phyloP scores from a whole-genome alignment of 23 tunicate genomes.

The Phallusia fumigata region DNA sequence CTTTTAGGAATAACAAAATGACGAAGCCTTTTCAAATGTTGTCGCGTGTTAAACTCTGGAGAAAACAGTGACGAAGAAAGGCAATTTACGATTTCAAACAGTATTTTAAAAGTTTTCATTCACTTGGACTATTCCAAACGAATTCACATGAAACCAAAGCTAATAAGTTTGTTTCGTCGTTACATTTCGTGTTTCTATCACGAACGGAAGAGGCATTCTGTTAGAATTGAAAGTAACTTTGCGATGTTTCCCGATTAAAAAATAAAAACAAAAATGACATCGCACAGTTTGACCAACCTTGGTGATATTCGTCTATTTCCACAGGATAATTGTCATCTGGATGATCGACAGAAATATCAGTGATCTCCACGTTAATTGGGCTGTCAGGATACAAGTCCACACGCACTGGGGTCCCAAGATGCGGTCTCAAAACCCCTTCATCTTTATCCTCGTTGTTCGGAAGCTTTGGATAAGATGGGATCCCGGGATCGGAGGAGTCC shows the following conservation, averaged over 20 bases:
- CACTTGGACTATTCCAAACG: too few relatives aligned
- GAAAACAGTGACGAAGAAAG: too few relatives aligned
- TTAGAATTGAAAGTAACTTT: too few relatives aligned
- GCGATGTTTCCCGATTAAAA: neutral
- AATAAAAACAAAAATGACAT: neutral
- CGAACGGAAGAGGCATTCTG: too few relatives aligned
- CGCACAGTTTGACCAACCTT: neutral
- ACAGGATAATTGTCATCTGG: conserved; percentile 1
- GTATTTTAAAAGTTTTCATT: too few relatives aligned
- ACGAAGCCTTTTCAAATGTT: too few relatives aligned
- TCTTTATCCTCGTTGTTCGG: neutral
- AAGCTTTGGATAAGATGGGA: neutral
- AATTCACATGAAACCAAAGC: too few relatives aligned
- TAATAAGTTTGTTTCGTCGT: too few relatives aligned
- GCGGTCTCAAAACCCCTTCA: neutral
- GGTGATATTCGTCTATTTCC: neutral
- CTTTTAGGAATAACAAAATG: too few relatives aligned
- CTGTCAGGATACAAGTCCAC: neutral
- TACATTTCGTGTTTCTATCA: too few relatives aligned
- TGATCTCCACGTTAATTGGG: neutral
- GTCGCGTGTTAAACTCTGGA: too few relatives aligned
- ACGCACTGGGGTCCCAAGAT: neutral
- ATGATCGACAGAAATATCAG: neutral
- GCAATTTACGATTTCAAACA: too few relatives aligned
- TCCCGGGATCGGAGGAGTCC: neutral